Percentiles rank a stretch among this genome's conserved stretches.
phyloP scores from a whole-genome alignment of 2,888 invertebrate species.

The Caenorhabditis sp. region DNA sequence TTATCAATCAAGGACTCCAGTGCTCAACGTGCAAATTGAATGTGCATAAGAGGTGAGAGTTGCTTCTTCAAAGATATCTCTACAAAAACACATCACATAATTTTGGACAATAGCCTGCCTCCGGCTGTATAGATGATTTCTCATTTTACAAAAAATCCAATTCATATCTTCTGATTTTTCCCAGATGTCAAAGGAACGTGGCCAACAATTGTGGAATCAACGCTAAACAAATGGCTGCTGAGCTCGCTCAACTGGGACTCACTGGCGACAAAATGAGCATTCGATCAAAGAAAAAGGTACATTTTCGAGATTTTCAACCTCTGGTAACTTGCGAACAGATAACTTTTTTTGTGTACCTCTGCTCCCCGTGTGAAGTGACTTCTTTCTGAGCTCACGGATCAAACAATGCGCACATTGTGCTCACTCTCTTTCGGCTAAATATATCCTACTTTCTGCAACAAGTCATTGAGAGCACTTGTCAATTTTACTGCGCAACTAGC shows the following conservation, averaged over 20 bases:
- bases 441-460: constrained; percentile 39
- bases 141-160: not conserved
- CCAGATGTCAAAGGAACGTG: constrained; percentile 94
- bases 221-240: constrained; percentile 95
- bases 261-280: constrained; percentile 90
- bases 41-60: constrained; percentile 91
- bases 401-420: constrained; percentile 42
- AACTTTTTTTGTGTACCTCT: constrained; percentile 30
- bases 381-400: constrained; percentile 13
- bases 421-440: constrained; percentile 15
- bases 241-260: constrained; percentile 93
- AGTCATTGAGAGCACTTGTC: constrained; percentile 49
- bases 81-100: not conserved
- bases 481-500: constrained; percentile 21
- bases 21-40: constrained; percentile 93
- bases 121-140: not conserved
- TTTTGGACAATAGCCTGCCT: not conserved
- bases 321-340: not conserved
- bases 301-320: not conserved
- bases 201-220: constrained; percentile 99
- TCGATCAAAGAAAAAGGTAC: constrained; percentile 84
- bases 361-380: constrained; percentile 44
- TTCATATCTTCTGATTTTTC: constrained; percentile 4
- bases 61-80: not conserved
- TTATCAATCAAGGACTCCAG: constrained; percentile 96